Evolutionary conservation across 2,113 vertebrate species (phyloP), one percentile per base, ranked within the genome.

Genomic region (Oceanodroma tethys): DNA sequence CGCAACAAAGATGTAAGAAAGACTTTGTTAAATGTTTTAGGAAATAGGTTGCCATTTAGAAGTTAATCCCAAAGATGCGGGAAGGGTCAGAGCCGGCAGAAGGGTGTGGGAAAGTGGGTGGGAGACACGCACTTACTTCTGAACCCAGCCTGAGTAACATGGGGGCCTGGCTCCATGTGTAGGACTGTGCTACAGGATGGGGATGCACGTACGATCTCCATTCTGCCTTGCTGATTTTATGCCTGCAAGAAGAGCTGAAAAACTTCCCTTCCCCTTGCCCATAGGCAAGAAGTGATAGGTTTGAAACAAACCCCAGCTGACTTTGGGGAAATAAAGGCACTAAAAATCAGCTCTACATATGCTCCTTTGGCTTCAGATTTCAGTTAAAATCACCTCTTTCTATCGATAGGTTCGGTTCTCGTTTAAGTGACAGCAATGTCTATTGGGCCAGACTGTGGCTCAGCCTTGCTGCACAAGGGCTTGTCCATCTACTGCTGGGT

Each of bases 181-280:
- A 21, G 36, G 72, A 17, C 20, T 30, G 53, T 45, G 58, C 40
- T 45, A 72, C 0, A 5, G 43, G 22, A 58, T 52, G 50, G 55
- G 10, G 47, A 56, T 18, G 10, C 40, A 17, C 1, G 3, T 25
- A 23, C 1, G 1, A 11, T 15, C 48, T 52, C 60, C 43, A 6
- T 48, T 72, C 43, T 2, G 2, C 27, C 66, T 63, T 25, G 30
- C 9, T 5, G 27, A 74, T 74, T 70, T 75, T 32, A 45, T 26
- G 59, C 11, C 29, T 80, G 32, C 50, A 36, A 93, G 52, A 90
- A 62, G 16, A 80, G 14, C 8, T 29, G 8, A 88, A 58, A 91
- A 88, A 27, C 25, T 80, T 58, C 38, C 36, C 23, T 38, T 83
- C 19, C 20, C 13, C 55, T 92, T 0, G 0, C 17, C 65, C 27